Conservation (phyloP, 2,797 vertebrate species). For the Apogon hyalosoma region DNA sequence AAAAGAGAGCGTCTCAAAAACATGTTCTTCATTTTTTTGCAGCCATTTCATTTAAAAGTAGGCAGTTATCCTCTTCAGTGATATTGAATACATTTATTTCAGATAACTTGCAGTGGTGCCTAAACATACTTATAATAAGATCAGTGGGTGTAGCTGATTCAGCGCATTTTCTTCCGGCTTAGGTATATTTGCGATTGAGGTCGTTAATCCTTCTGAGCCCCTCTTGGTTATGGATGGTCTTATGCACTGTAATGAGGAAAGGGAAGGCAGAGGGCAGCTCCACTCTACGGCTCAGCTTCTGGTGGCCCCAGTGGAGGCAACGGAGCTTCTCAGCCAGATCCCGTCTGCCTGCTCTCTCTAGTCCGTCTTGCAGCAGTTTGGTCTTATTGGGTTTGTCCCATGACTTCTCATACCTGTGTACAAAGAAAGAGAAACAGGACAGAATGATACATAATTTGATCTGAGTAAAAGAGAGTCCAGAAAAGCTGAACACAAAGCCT, state of each 20-base stretch:
- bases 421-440: background rate
- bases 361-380: slow-evolving; percentile 81
- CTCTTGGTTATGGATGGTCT: slow-evolving; percentile 83
- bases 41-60: background rate
- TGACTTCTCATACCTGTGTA: slow-evolving; percentile 73
- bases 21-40: too few species aligned
- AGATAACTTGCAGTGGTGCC: background rate
- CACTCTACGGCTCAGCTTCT: slow-evolving; percentile 82
- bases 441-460: background rate
- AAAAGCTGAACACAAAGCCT: background rate
- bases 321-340: slow-evolving; percentile 83
- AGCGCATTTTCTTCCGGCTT: slow-evolving; percentile 1
- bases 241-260: slow-evolving; percentile 85
- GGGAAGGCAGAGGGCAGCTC: slow-evolving; percentile 86
- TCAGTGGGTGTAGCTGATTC: background rate
- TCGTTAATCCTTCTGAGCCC: slow-evolving; percentile 83
- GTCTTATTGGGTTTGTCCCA: slow-evolving; percentile 84
- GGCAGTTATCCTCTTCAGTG: background rate
- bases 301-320: slow-evolving; percentile 84
- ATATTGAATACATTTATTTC: slow-evolving; percentile 6
- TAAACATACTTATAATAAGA: background rate
- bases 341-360: slow-evolving; percentile 78
- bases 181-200: slow-evolving; percentile 77
- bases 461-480: background rate
- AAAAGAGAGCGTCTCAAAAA: too few species aligned